phyloP scores from a whole-genome alignment of 2,797 vertebrate species.

The Thripadectes ignobilis region DNA sequence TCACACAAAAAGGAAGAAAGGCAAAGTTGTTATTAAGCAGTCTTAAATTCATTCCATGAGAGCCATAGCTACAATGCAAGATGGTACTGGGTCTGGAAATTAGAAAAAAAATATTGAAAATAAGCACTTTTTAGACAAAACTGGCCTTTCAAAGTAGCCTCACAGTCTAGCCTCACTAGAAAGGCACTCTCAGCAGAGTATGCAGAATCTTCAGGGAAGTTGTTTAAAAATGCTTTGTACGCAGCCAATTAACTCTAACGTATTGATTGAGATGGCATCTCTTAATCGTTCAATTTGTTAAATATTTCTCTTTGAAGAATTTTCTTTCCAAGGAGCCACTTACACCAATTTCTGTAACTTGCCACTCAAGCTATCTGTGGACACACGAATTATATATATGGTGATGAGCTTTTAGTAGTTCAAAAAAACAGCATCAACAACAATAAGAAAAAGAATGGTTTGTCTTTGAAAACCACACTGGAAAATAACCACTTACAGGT shows the following conservation, averaged over 20 bases:
- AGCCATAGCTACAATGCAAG: neutral
- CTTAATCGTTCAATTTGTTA: constrained; percentile 6
- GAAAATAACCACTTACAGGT: constrained; percentile 59
- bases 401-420: neutral
- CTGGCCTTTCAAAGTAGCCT: neutral
- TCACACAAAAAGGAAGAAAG: neutral
- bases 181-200: neutral
- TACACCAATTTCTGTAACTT: neutral
- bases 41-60: neutral
- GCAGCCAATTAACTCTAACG: constrained; percentile 21
- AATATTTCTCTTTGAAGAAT: constrained; percentile 48
- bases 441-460: neutral
- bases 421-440: neutral
- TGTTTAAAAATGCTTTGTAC: constrained; percentile 2
- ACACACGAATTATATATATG: neutral
- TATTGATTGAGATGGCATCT: neutral
- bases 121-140: neutral
- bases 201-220: neutral
- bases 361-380: neutral
- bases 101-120: neutral
- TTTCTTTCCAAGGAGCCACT: neutral
- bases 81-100: neutral
- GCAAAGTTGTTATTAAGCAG: neutral
- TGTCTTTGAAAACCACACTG: constrained; percentile 43
- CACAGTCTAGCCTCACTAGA: neutral